Conservation (phyloP, 2,888 invertebrate species). For the Dolichomitus sp. region DNA sequence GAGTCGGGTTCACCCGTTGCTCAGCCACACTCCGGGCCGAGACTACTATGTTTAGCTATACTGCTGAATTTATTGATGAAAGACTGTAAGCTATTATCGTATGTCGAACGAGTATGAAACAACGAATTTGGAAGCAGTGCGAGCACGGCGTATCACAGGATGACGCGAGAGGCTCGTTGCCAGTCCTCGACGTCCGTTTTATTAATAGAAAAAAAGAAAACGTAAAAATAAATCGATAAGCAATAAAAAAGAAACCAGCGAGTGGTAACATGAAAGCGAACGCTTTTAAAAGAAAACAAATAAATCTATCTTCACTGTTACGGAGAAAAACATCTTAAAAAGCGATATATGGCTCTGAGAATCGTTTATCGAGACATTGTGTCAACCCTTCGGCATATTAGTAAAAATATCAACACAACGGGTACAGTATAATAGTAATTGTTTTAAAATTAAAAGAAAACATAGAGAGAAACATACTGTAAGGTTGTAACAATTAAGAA, state of each 20-base stretch:
- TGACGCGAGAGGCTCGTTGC: constrained; percentile 56
- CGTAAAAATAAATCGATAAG: constrained; percentile 30
- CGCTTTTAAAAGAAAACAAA: constrained; percentile 18
- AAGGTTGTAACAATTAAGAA: constrained; percentile 47
- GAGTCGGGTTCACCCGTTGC: constrained; percentile 47
- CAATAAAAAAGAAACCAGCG: constrained; percentile 15
- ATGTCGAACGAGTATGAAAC: constrained; percentile 32
- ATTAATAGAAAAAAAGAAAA: constrained; percentile 34
- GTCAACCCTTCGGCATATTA: constrained; percentile 50
- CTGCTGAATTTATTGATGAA: constrained; percentile 65
- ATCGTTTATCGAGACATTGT: constrained; percentile 41
- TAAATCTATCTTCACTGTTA: constrained; percentile 19
- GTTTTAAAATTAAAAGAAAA: constrained; percentile 53
- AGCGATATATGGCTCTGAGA: constrained; percentile 60
- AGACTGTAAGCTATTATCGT: background rate
- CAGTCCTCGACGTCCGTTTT: constrained; percentile 64
- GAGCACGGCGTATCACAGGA: constrained; percentile 65
- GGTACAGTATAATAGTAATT: constrained; percentile 41
- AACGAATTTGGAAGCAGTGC: constrained; percentile 56
- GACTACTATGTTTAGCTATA: constrained; percentile 47
- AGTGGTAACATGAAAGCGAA: constrained; percentile 21
- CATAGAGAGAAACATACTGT: constrained; percentile 46
- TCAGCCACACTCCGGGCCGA: constrained; percentile 71
- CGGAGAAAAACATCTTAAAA: constrained; percentile 33
- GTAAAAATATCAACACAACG: constrained; percentile 53